These are phyloP conservation scores for Drosophila pallidifrons DNA, from an alignment of 1,140 invertebrate species.

Conservation along the genomic window DNA sequence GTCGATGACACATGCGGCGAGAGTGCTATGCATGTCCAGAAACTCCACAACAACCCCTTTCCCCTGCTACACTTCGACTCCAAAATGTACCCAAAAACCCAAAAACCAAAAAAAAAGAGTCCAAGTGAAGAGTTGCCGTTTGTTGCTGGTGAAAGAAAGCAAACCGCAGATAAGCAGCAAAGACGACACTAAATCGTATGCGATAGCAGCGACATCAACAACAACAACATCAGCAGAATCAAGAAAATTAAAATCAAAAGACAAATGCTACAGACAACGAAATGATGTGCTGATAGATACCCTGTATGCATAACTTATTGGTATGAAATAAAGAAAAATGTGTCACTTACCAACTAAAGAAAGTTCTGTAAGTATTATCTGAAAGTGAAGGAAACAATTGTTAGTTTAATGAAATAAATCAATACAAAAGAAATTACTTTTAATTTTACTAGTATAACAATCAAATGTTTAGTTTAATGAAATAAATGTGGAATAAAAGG, in stretches of 20 bases:
- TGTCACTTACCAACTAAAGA: too few species aligned
- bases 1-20: conserved; percentile 75
- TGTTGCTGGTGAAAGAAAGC: conserved; percentile 65
- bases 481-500: too few species aligned
- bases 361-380: too few species aligned
- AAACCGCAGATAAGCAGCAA: conserved; percentile 72
- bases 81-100: background rate
- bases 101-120: background rate
- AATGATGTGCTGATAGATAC: background rate
- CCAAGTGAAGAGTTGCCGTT: conserved; percentile 14
- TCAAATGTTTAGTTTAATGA: too few species aligned
- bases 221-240: conserved; percentile 13
- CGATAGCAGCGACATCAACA: conserved; percentile 54
- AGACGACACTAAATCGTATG: conserved; percentile 78
- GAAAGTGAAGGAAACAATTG: too few species aligned
- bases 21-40: conserved; percentile 21
- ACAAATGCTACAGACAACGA: background rate
- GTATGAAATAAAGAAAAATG: background rate
- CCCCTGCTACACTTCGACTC: background rate
- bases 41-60: background rate
- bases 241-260: conserved; percentile 13
- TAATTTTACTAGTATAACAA: too few species aligned
- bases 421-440: too few species aligned
- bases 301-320: conserved; percentile 4
- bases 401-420: too few species aligned